phyloP scores from a whole-genome alignment of 1,140 invertebrate genomes.

The Coptotermes formosanus region DNA sequence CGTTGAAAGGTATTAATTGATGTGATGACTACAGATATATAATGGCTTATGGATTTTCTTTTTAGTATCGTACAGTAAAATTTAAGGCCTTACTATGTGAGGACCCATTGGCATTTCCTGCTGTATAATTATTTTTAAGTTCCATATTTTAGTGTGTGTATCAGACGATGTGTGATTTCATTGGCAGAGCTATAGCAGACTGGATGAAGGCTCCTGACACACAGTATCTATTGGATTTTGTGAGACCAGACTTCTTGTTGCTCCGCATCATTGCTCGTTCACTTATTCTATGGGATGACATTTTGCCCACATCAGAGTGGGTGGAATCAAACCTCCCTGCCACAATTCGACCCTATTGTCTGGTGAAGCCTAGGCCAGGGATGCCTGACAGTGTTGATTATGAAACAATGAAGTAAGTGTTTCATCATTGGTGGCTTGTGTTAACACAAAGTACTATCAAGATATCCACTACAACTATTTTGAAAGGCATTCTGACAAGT shows the following conservation, averaged over 20 bases:
- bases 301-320: slow-evolving; percentile 80
- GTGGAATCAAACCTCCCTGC: slow-evolving; percentile 78
- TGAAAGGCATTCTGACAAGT: too few species aligned
- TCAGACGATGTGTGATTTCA: slow-evolving; percentile 19
- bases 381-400: slow-evolving; percentile 70
- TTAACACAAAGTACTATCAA: too few species aligned
- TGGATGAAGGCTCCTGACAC: slow-evolving; percentile 92
- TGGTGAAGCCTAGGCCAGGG: slow-evolving; percentile 65
- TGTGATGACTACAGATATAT: too few species aligned
- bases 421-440: not conserved
- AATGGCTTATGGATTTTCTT: too few species aligned
- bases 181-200: slow-evolving; percentile 74
- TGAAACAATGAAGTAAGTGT: slow-evolving; percentile 88
- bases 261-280: slow-evolving; percentile 76
- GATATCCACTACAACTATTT: too few species aligned
- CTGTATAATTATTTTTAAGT: not conserved
- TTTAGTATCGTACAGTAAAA: too few species aligned
- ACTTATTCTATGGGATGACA: slow-evolving; percentile 83
- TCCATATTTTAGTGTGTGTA: not conserved
- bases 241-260: slow-evolving; percentile 89
- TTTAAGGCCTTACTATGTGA: not conserved
- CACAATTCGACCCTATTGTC: slow-evolving; percentile 68
- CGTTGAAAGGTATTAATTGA: too few species aligned
- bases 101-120: not conserved
- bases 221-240: slow-evolving; percentile 87